These are phyloP conservation scores for Cotesia glomerata DNA, from an alignment of 1,140 invertebrate species.

Conservation along the genomic window DNA sequence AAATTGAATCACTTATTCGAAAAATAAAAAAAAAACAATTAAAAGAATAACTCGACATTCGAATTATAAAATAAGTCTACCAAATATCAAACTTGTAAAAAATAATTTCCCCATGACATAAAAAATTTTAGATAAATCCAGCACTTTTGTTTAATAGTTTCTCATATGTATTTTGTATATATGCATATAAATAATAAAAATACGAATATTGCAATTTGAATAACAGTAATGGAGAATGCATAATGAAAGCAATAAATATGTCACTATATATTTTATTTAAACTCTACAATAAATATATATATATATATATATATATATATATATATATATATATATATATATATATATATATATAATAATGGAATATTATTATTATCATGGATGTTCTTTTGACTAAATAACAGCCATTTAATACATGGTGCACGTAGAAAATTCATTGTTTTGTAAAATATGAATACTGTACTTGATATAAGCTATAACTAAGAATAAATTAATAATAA, in stretches of 20 bases:
- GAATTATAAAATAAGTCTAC: too few relatives aligned
- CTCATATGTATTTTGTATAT: not conserved
- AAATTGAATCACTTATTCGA: too few relatives aligned
- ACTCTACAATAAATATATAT: not conserved
- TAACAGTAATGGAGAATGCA: not conserved
- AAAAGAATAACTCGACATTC: too few relatives aligned
- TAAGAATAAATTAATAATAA: constrained; percentile 21
- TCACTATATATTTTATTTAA: too few relatives aligned
- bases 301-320: too few relatives aligned
- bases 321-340: too few relatives aligned
- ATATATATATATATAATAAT: not conserved
- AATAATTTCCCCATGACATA: not conserved
- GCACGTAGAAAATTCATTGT: constrained; percentile 10
- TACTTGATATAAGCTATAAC: not conserved
- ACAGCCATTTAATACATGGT: not conserved
- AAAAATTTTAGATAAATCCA: not conserved
- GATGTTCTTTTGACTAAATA: not conserved
- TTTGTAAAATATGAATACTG: constrained; percentile 31
- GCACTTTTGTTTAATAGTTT: not conserved
- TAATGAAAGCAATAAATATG: too few relatives aligned
- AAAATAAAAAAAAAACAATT: too few relatives aligned
- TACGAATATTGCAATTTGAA: not conserved
- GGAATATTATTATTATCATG: constrained; percentile 3
- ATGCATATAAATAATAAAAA: not conserved
- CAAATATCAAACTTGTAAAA: too few relatives aligned